A percentile compares a stretch with the other conserved stretches of the same genome.
These are phyloP conservation scores for Scaptomyza cyrtandrae DNA, from an alignment of 2,888 invertebrate species.

Conservation along the genomic window DNA sequence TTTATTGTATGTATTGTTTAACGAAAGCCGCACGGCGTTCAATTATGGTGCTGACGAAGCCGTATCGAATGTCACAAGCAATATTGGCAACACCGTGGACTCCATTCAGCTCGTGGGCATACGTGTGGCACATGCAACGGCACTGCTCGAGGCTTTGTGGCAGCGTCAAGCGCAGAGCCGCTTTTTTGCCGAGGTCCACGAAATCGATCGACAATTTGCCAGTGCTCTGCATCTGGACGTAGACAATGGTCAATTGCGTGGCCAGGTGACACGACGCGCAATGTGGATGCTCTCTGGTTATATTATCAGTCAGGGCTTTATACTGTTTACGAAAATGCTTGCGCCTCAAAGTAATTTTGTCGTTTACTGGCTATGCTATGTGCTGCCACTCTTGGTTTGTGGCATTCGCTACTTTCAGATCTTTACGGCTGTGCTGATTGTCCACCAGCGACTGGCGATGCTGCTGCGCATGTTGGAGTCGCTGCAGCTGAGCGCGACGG, in stretches of 20 bases:
- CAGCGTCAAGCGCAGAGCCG: conserved; percentile 57
- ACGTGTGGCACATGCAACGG: conserved; percentile 75
- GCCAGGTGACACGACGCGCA: conserved; percentile 34
- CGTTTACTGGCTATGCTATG: conserved; percentile 75
- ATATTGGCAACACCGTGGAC: conserved; percentile 77
- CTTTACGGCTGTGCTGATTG: conserved; percentile 65
- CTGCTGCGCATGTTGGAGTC: conserved; percentile 65
- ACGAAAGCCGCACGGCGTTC: conserved; percentile 23
- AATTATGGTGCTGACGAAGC: background rate
- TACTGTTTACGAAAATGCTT: conserved; percentile 61
- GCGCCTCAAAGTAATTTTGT: conserved; percentile 36
- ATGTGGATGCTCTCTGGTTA: conserved; percentile 67
- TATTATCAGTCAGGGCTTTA: conserved; percentile 59
- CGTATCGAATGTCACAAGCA: conserved; percentile 29
- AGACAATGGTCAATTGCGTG: conserved; percentile 59
- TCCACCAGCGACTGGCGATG: conserved; percentile 76
- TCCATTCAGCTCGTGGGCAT: conserved; percentile 81
- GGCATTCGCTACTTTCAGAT: conserved; percentile 82
- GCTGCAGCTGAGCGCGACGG: conserved; percentile 42
- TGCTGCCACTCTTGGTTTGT: conserved; percentile 74
- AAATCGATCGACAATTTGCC: conserved; percentile 79
- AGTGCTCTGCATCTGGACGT: conserved; percentile 70
- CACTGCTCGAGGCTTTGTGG: conserved; percentile 74
- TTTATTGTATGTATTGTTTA: conserved; percentile 65
- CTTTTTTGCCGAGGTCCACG: conserved; percentile 66